A percentile compares a stretch with the other conserved stretches of the same genome.
Evolutionary conservation across 2,888 invertebrate genomes (phyloP).

Genomic region (Tubulanus polymorphus): DNA sequence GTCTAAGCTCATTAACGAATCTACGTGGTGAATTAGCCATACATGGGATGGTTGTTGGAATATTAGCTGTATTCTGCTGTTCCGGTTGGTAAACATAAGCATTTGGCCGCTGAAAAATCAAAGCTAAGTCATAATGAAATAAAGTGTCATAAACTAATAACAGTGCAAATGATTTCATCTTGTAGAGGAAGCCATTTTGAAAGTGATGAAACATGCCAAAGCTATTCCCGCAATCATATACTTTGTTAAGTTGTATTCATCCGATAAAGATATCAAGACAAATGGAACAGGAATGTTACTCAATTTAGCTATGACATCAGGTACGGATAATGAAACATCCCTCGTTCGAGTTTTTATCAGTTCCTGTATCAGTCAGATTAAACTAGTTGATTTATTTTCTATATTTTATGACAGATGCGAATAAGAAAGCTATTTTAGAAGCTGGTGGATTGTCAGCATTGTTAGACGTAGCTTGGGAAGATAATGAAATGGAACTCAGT

Average conservation of each 20-base stretch:
- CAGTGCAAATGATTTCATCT: background rate
- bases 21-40: too few relatives aligned
- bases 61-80: too few relatives aligned
- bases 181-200: constrained; percentile 1
- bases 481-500: background rate
- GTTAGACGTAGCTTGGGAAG: background rate
- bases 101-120: too few relatives aligned
- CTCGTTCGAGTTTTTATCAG: background rate
- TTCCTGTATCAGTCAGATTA: background rate
- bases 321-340: background rate
- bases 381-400: background rate
- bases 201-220: background rate
- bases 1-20: too few relatives aligned
- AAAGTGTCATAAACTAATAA: too few relatives aligned
- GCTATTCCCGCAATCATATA: background rate
- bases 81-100: too few relatives aligned
- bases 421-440: background rate
- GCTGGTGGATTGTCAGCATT: background rate
- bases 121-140: too few relatives aligned
- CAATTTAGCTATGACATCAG: background rate
- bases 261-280: background rate
- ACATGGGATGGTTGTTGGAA: too few relatives aligned
- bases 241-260: background rate
- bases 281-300: background rate
- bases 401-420: background rate